Evolutionary conservation across 2,888 invertebrate species (phyloP), one percentile per base, ranked within the genome.

Genomic region (Diogma glabrata): DNA sequence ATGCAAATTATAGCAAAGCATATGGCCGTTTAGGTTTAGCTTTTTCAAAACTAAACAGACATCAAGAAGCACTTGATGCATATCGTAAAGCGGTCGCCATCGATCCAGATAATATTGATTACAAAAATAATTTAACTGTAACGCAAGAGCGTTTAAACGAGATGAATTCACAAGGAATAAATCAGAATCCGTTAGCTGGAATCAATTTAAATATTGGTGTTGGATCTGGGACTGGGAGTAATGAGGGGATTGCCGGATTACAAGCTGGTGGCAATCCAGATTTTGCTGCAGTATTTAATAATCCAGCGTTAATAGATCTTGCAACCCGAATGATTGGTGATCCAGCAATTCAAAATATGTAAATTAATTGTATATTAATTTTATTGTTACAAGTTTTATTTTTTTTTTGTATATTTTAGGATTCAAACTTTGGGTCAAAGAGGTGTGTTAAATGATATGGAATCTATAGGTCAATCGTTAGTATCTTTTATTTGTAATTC

Each of bases 1-100:
- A 97, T 68, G 85, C 91, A 1, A 79, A 80, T 54, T 99, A 99
- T 70, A 85, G 92, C 60, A 96, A 97, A 72, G 96, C 95, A 4
- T 94, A 91, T 70, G 91, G 93, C 2, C 80, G 96, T 53, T 78
- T 95, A 66, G 96, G 89, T 70, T 66, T 93, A 51, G 93, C 94
- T 1, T 85, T 88, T 61, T 84, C 90, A 1, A 87, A 85, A 64
- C 72, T 94, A 55, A 83, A 87, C 54, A 80, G 84, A 58, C 87
- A 86, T 66, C 79, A 80, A 53, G 86, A 92, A 63, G 95, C 97
- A 0, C 80, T 83, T 54, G 78, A 83, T 50, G 87, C 91, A 12
- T 97, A 92, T 70, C 78, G 82, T 55, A 87, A 85, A 60, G 97
- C 97, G 2, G 71, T 90, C 30, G 83, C 88, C 64, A 72, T 95